phyloP scores from a whole-genome alignment of 2,888 invertebrate species.

The Sialis lutaria region DNA sequence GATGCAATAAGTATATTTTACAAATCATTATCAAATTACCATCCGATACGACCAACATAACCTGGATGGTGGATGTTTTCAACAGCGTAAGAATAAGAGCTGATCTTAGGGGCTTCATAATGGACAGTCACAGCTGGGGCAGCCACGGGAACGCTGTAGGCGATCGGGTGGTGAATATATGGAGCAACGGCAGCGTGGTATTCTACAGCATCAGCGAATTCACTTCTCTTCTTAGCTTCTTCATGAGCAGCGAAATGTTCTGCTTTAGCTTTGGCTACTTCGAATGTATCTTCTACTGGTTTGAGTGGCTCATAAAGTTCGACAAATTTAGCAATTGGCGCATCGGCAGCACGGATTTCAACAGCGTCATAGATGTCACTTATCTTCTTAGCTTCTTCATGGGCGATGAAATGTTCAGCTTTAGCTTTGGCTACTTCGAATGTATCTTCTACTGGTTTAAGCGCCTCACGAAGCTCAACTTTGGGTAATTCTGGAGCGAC shows the following conservation, averaged over 20 bases:
- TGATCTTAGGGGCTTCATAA: no score
- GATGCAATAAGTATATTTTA: no score
- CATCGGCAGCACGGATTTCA: no score
- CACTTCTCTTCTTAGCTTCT: no score
- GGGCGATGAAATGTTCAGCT: constrained; percentile 22
- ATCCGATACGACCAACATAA: no score
- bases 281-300: neutral
- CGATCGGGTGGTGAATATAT: neutral
- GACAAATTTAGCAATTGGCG: no score
- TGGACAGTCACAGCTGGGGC: no score
- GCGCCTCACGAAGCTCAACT: constrained; percentile 14
- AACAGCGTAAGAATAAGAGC: no score
- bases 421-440: constrained; percentile 29
- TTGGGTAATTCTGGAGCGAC: constrained; percentile 19
- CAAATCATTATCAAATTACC: no score
- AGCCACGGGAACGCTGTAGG: neutral
- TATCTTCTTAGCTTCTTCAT: constrained; percentile 20
- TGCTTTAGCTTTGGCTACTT: constrained; percentile 1
- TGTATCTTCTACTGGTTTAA: constrained; percentile 23
- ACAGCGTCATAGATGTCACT: constrained; percentile 6
- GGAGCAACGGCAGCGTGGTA: neutral
- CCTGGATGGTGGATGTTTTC: no score
- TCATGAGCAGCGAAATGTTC: neutral
- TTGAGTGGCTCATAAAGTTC: no score
- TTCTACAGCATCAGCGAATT: neutral